Evolutionary conservation across 2,888 invertebrate species (phyloP), one percentile per base, ranked within the genome.

Genomic region (Melinaea menophilus): DNA sequence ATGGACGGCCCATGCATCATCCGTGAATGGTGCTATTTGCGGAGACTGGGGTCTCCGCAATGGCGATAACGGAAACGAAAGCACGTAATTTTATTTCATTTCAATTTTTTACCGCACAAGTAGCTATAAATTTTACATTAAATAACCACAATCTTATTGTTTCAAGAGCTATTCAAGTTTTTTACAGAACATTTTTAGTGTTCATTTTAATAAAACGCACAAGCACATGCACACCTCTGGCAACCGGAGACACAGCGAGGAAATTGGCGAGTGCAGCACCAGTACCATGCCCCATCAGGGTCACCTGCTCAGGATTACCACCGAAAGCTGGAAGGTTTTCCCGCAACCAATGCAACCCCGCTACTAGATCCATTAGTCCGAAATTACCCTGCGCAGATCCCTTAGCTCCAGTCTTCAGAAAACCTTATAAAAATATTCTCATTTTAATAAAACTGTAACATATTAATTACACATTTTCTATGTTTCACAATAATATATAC

Each of bases 221-320:
- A 35, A 56, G 3, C 2, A 46, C 45, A 35, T 37, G 59, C 61
- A 31, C n/a, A 98, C 98, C 97, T 94, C 95, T 95, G 58, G 97
- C 96, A 74, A 98, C 97, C 31, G 99, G 98, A 47, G 99, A 98
- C 46, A 99, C 96, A 72, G 98, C 95, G 64, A 99, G 94, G 79
- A 99, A 95, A 91, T 99, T 99, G 73, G 98, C 98, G 59, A 99
- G 93, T 2, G 98, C 97, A 9, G 99, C 99, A 5, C 99, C 99
- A 37, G 98, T 97, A 37, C 98, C 97, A 83, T 99, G 98, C 2
- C 99, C 99, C 92, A 99, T 94, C 69, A 99, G 90, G 0, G 98
- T 98, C 67, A 99, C 95, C 71, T 95, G 93, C 81, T 96, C 94
- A 4, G 98, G 95, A 90, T 99, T 97, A 22, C 99, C 99, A 33